These are phyloP conservation scores for Bugulina stolonifera DNA, from an alignment of 2,888 invertebrate species.

Conservation along the genomic window DNA sequence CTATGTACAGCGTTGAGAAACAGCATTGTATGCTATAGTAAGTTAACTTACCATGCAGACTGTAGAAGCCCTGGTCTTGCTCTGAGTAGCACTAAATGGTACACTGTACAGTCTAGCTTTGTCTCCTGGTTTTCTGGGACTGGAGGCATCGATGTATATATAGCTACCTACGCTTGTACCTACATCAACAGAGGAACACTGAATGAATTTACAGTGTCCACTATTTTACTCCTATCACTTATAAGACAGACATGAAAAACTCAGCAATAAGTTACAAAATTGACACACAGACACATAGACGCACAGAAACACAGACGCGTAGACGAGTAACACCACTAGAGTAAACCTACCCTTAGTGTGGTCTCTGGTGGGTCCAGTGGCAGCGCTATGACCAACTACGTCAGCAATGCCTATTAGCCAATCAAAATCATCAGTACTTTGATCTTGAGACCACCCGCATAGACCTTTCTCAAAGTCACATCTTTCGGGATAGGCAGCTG, in stretches of 20 bases:
- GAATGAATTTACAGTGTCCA: background rate
- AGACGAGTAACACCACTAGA: too few species aligned
- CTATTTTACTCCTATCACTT: background rate
- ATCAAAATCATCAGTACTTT: constrained; percentile 38
- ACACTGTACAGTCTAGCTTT: constrained; percentile 36
- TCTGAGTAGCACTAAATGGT: constrained; percentile 24
- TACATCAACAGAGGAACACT: background rate
- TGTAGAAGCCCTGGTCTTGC: background rate
- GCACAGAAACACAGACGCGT: too few species aligned
- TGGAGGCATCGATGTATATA: constrained; percentile 41
- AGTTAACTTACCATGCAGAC: constrained; percentile 21
- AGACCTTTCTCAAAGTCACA: constrained; percentile 46
- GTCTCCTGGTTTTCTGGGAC: constrained; percentile 36
- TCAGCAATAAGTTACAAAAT: background rate
- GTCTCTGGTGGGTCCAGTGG: constrained; percentile 41
- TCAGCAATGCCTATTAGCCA: constrained; percentile 38
- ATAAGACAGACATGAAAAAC: background rate
- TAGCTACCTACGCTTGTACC: constrained; percentile 35
- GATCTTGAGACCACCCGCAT: constrained; percentile 42
- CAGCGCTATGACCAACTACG: constrained; percentile 25
- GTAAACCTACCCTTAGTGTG: constrained; percentile 34
- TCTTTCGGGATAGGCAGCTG: constrained; percentile 2
- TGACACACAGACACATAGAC: too few species aligned
- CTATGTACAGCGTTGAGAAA: too few species aligned
- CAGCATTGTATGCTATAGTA: too few species aligned